These are phyloP conservation scores for Heliocidaris erythrogramma DNA, from an alignment of 35 echinoderm and acorn worm genomes.

Conservation along the genomic window DNA sequence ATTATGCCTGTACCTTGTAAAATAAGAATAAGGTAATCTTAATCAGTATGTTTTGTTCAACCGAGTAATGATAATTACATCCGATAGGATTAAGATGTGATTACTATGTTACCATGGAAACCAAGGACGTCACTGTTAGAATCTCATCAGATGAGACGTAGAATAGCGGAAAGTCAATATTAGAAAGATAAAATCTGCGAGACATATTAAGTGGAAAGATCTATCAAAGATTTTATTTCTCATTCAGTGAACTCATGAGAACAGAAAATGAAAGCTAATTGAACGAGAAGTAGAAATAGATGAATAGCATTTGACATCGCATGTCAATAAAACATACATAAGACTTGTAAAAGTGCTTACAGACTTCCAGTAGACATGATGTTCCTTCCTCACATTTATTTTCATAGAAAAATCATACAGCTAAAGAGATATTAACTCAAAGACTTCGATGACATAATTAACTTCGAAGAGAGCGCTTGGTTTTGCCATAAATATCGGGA, in stretches of 20 bases:
- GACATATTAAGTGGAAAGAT: background rate
- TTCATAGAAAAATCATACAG: no score
- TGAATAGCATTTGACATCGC: background rate
- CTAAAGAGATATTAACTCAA: no score
- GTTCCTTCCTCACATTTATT: no score
- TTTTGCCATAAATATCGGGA: no score
- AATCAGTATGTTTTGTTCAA: background rate
- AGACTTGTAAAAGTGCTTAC: no score
- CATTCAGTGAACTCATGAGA: background rate
- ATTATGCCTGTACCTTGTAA: no score
- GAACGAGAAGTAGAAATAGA: background rate
- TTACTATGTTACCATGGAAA: background rate
- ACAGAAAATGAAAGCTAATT: background rate
- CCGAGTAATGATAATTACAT: background rate
- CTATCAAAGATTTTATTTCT: background rate
- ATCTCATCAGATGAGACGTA: background rate
- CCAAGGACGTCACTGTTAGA: background rate
- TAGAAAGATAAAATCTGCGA: background rate
- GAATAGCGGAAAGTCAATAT: background rate
- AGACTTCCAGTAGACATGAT: no score
- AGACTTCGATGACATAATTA: no score
- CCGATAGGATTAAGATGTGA: background rate
- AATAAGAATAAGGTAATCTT: background rate
- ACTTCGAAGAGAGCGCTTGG: no score
- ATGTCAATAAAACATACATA: background rate